Base-by-base conservation (phyloP, 2,797 vertebrate species). In the Nannoperca australis region DNA sequence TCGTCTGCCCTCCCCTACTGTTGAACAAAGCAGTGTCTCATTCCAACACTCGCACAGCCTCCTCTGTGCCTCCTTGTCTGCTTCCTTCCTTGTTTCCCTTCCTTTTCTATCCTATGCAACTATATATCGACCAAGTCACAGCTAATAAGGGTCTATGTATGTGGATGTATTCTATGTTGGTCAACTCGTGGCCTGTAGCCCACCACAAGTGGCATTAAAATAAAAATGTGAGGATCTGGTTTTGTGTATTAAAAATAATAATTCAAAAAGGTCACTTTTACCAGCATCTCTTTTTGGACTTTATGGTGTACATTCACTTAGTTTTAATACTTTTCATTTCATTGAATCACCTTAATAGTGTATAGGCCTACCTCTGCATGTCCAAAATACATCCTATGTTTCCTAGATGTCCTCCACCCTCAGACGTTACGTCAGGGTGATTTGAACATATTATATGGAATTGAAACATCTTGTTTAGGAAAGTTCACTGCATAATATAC, bases 11-110 rank as follows among this genome's bases (percentile, higher is more conserved):
- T 86, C 91, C 88, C 91, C 91, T 90, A 62, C 86, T 84, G 86
- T 76, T 85, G 84, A 93, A 94, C 93, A 94, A 92, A 94, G 93
- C 92, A 38, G 73, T 55, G 91, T 81, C 85, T 73, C 84, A 66
- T 89, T 84, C 86, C 81, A 87, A 80, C 45, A 81, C 72, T 67
- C n/a, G 20, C 5, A 27, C 36, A 36, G 59, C 68, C 69, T 86
- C 81, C 72, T 73, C 40, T 0, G 5, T 53, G 44, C 63, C 24
- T 73, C 85, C 84, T 88, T 53, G 78, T 55, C 20, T 32, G 24
- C 74, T 83, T 85, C 65, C 82, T 80, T 80, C 60, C 64, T 79
- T 54, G 20, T 15, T 68, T 73, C 70, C 78, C 71, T 83, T 24
- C 14, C 22, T 45, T 20, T 18, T 44, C 24, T 59, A 8, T 18